Evolutionary conservation across 1,140 invertebrate species (phyloP).

Genomic region (Eubasilissa regina): DNA sequence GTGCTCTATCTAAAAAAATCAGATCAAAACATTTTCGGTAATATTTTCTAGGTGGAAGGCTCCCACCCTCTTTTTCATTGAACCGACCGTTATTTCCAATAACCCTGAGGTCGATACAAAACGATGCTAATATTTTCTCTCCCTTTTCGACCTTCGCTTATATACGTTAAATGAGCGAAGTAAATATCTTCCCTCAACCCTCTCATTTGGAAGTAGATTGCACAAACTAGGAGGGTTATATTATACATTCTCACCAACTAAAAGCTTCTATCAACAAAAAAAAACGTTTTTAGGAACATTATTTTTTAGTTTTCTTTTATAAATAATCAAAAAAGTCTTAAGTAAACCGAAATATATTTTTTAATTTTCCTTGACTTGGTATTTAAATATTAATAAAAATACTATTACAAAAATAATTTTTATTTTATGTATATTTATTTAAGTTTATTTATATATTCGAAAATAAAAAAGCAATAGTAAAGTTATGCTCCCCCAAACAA

Average conservation of each 20-base stretch:
- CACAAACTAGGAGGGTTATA: not conserved
- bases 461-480: too few species aligned
- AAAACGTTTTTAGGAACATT: not conserved
- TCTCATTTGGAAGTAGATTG: not conserved
- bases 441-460: too few species aligned
- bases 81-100: slow-evolving; percentile 22
- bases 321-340: too few species aligned
- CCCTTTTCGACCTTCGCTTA: not conserved
- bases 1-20: slow-evolving; percentile 6
- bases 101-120: slow-evolving; percentile 43
- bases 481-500: too few species aligned
- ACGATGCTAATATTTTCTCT: slow-evolving; percentile 28
- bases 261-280: not conserved
- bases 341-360: too few species aligned
- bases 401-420: too few species aligned
- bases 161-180: not conserved
- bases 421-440: too few species aligned
- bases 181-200: not conserved
- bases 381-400: too few species aligned
- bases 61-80: not conserved
- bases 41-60: slow-evolving; percentile 7
- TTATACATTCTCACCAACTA: not conserved
- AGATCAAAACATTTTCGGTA: slow-evolving; percentile 3
- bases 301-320: not conserved
- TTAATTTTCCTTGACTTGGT: too few species aligned